Evolutionary conservation across 2,113 vertebrate species (phyloP).

Genomic region (Sylvia atricapilla): DNA sequence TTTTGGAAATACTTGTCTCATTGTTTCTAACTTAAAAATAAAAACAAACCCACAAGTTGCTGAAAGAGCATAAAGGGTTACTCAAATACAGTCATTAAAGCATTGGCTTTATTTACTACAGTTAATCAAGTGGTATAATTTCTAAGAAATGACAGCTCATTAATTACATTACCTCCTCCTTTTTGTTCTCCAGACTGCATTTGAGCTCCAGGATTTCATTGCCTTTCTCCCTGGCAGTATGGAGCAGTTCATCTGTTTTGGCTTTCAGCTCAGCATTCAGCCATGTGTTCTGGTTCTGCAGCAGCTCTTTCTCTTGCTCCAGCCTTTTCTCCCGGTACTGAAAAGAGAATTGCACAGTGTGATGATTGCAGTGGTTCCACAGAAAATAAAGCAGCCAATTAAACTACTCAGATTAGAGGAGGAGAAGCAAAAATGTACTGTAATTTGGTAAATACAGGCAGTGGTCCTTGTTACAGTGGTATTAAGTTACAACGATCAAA

Average conservation of each 20-base stretch:
- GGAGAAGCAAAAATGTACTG: not conserved
- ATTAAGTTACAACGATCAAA: not conserved
- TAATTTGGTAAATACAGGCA: not conserved
- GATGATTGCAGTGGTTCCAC: not conserved
- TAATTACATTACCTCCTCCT: constrained; percentile 82
- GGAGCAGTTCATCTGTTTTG: constrained; percentile 92
- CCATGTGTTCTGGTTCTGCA: constrained; percentile 88
- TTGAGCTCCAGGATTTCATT: constrained; percentile 92
- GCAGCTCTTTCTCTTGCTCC: constrained; percentile 92
- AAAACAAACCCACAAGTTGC: not conserved
- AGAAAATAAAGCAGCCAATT: not conserved
- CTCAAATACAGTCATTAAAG: not conserved
- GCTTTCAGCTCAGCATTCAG: constrained; percentile 87
- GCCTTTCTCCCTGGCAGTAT: constrained; percentile 87
- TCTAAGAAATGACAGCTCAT: not conserved
- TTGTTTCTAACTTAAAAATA: not conserved
- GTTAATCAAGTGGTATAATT: not conserved
- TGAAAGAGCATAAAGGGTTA: not conserved
- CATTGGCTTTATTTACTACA: not conserved
- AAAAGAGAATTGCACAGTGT: not conserved
- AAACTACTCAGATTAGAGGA: not conserved
- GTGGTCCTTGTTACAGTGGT: not conserved
- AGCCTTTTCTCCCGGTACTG: constrained; percentile 94
- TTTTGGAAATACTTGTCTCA: not conserved
- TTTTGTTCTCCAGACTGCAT: constrained; percentile 89